These are phyloP conservation scores for Pilophorus perplexus DNA, from an alignment of 2,888 invertebrate species.

Conservation along the genomic window DNA sequence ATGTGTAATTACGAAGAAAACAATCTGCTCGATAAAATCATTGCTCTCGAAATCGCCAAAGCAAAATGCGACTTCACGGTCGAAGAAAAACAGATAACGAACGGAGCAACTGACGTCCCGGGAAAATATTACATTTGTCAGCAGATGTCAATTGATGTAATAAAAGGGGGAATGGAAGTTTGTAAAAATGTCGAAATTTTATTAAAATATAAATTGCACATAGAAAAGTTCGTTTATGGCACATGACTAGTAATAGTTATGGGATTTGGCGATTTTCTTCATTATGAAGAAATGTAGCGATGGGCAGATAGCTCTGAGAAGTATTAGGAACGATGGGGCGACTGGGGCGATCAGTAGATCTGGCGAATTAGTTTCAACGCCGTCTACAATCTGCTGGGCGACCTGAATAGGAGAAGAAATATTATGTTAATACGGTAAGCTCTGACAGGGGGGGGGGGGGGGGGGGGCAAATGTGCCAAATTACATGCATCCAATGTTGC, in stretches of 20 bases:
- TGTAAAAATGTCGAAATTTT: too few relatives aligned
- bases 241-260: constrained; percentile 25
- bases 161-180: too few relatives aligned
- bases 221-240: too few relatives aligned
- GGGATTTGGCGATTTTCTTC: constrained; percentile 60
- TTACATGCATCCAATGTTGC: too few relatives aligned
- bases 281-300: constrained; percentile 78
- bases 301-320: constrained; percentile 70
- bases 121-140: too few relatives aligned
- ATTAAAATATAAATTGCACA: too few relatives aligned
- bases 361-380: constrained; percentile 65
- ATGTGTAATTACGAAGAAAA: neutral
- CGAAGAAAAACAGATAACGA: neutral
- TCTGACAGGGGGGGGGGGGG: constrained; percentile 69
- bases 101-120: too few relatives aligned
- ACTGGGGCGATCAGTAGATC: constrained; percentile 74
- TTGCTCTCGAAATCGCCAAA: neutral
- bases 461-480: too few relatives aligned
- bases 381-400: constrained; percentile 68
- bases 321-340: constrained; percentile 67
- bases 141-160: too few relatives aligned
- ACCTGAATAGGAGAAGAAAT: too few relatives aligned
- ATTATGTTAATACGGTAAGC: constrained; percentile 78
- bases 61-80: neutral
- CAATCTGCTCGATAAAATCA: neutral